These are phyloP conservation scores for Drosophila leonis DNA, from an alignment of 2,888 invertebrate species.

Conservation along the genomic window DNA sequence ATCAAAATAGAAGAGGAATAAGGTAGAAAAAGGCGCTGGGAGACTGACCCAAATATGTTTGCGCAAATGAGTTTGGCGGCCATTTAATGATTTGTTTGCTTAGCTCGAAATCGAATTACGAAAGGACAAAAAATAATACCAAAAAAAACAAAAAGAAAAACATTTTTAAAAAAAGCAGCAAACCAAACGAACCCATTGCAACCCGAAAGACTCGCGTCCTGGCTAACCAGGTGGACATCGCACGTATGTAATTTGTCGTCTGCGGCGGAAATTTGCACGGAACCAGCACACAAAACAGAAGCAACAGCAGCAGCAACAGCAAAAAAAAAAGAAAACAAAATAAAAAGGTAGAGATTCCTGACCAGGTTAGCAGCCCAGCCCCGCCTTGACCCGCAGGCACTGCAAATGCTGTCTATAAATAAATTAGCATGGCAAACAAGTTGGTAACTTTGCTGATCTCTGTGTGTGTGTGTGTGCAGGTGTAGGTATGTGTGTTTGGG, in stretches of 20 bases:
- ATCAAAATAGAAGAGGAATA: neutral
- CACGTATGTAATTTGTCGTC: slow-evolving; percentile 79
- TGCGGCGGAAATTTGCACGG: slow-evolving; percentile 77
- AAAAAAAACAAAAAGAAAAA: neutral
- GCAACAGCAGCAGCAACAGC: slow-evolving; percentile 16
- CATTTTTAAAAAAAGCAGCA: neutral
- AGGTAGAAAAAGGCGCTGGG: slow-evolving; percentile 3
- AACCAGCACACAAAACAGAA: slow-evolving; percentile 34
- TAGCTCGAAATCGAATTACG: slow-evolving; percentile 70
- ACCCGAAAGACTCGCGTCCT: neutral
- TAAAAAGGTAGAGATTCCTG: slow-evolving; percentile 23
- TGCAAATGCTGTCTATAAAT: slow-evolving; percentile 75
- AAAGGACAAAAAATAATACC: slow-evolving; percentile 19
- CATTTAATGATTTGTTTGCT: slow-evolving; percentile 76
- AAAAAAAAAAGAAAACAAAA: neutral
- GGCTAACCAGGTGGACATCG: slow-evolving; percentile 48
- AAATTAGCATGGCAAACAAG: slow-evolving; percentile 81
- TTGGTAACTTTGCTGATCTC: slow-evolving; percentile 49
- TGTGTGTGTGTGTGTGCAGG: slow-evolving; percentile 42
- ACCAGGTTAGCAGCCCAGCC: slow-evolving; percentile 14
- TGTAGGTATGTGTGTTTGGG: slow-evolving; percentile 15
- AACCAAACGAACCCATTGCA: slow-evolving; percentile 7
- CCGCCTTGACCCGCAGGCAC: slow-evolving; percentile 18
- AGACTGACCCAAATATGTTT: slow-evolving; percentile 65
- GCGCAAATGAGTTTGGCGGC: slow-evolving; percentile 65